phyloP scores from a whole-genome alignment of 2,888 invertebrate genomes.

The Tolmerus cingulatus region DNA sequence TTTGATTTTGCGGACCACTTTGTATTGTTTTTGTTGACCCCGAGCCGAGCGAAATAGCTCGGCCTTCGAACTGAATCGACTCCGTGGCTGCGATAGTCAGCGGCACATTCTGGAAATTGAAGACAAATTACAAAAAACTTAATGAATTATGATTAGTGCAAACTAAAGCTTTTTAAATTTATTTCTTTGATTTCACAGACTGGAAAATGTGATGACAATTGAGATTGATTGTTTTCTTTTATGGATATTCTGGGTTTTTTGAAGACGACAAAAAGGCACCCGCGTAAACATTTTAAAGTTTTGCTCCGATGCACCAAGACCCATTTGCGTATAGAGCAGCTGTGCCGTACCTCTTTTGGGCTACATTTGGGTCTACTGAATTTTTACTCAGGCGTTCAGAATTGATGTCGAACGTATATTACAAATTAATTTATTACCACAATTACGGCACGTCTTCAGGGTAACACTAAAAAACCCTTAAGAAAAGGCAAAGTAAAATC shows the following conservation, averaged over 20 bases:
- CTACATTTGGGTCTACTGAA: no score
- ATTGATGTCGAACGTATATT: neutral
- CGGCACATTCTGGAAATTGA: constrained; percentile 50
- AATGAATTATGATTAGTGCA: neutral
- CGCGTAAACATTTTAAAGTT: no score
- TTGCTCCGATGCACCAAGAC: no score
- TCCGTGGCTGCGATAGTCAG: constrained; percentile 52
- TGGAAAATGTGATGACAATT: no score
- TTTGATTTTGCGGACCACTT: constrained; percentile 39
- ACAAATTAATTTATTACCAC: constrained; percentile 36
- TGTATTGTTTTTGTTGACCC: constrained; percentile 25
- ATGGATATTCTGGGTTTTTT: neutral
- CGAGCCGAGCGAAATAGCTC: constrained; percentile 52
- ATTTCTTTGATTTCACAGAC: no score
- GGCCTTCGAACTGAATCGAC: constrained; percentile 53
- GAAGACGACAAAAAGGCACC: neutral
- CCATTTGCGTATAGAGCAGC: no score
- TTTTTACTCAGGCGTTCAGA: neutral
- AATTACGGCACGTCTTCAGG: neutral
- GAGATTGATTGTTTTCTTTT: neutral
- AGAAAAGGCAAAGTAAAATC: neutral
- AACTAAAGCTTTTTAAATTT: no score
- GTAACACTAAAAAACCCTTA: neutral
- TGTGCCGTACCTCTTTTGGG: no score
- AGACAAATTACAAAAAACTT: constrained; percentile 12